Percentiles rank a stretch among this genome's conserved stretches.
Conservation (phyloP, 2,113 vertebrate genomes). For the Calyptomena viridis region DNA sequence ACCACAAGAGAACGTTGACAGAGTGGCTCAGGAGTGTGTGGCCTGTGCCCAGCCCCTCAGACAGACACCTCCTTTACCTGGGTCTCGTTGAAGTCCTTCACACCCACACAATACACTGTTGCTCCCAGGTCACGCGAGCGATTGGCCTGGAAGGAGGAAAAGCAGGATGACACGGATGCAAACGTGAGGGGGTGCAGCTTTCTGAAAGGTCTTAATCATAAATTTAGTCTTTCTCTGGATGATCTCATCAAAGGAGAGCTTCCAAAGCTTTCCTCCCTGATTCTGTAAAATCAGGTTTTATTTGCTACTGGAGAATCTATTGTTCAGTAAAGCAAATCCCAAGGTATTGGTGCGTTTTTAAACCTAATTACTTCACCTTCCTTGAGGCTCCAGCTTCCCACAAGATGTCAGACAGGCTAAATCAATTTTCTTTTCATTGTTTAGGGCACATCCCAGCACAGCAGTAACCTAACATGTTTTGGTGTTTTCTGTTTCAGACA, state of each 20-base stretch:
- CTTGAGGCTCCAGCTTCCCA: neutral
- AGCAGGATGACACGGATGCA: no score
- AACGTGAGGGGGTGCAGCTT: fast-evolving
- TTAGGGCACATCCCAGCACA: neutral
- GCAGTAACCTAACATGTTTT: neutral
- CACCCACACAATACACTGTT: slow-evolving; percentile 94
- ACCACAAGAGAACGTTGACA: neutral
- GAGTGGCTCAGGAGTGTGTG: fast-evolving
- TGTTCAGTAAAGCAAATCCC: neutral
- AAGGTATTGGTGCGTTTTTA: neutral
- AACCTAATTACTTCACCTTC: neutral
- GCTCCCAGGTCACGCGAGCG: slow-evolving; percentile 93
- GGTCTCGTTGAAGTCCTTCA: slow-evolving; percentile 99
- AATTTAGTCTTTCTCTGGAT: neutral
- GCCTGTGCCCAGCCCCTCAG: neutral
- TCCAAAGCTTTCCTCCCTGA: neutral
- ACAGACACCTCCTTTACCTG: slow-evolving; percentile 77
- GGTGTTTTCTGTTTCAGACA: neutral
- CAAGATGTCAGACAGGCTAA: neutral
- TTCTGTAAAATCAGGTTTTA: neutral
- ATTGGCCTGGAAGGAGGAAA: slow-evolving; percentile 82
- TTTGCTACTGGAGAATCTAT: neutral
- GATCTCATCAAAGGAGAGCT: neutral
- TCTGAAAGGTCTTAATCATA: neutral
- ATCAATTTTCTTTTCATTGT: neutral